These are phyloP conservation scores for Ischnura elegans DNA, from an alignment of 2,888 invertebrate genomes.

Conservation along the genomic window DNA sequence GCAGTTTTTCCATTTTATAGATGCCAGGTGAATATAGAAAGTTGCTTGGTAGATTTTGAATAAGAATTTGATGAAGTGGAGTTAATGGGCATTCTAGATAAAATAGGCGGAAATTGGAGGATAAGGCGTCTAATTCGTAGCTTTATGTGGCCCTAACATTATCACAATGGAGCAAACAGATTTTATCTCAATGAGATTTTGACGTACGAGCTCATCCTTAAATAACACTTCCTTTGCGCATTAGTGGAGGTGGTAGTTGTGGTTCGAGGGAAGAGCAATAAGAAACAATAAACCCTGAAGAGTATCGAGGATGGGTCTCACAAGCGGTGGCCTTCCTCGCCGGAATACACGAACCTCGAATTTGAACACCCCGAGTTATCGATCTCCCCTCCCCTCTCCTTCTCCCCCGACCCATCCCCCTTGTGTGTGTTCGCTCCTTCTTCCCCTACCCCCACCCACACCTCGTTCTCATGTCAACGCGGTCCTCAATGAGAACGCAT, in stretches of 20 bases:
- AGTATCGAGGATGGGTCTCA: not conserved
- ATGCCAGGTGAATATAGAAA: too few relatives aligned
- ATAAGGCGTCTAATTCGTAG: too few relatives aligned
- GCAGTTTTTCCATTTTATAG: too few relatives aligned
- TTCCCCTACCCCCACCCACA: not conserved
- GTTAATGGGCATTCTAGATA: too few relatives aligned
- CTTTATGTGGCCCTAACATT: too few relatives aligned
- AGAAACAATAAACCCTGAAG: not conserved
- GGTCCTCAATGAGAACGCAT: not conserved
- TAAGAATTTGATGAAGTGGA: too few relatives aligned
- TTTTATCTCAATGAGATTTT: too few relatives aligned
- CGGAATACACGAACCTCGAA: slow-evolving; percentile 54
- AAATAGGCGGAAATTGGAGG: too few relatives aligned
- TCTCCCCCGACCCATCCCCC: not conserved
- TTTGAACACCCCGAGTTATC: slow-evolving; percentile 35
- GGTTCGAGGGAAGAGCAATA: not conserved
- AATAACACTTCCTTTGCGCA: too few relatives aligned
- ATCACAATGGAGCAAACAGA: too few relatives aligned
- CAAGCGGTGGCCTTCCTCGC: not conserved
- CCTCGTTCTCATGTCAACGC: not conserved
- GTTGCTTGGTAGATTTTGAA: too few relatives aligned
- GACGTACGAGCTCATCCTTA: too few relatives aligned
- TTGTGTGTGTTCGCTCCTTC: not conserved
- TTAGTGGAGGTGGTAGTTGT: not conserved
- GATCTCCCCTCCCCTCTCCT: not conserved